Conservation (phyloP, 2,888 invertebrate species). For the Orthonychiurus folsomi region DNA sequence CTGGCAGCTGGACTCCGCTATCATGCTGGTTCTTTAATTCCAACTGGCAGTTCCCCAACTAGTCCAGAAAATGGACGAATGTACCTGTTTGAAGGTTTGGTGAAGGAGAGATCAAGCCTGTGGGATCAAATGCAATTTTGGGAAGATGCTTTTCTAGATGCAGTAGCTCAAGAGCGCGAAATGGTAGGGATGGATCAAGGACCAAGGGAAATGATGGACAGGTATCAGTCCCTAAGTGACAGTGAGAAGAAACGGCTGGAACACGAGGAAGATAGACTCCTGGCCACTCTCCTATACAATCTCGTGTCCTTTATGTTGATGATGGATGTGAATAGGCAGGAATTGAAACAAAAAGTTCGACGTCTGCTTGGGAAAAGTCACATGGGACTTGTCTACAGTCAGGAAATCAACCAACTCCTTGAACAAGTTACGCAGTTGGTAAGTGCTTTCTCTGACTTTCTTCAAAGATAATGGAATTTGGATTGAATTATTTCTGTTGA, state of each 20-base stretch:
- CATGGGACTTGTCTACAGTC: conserved; percentile 93
- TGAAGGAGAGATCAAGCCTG: conserved; percentile 70
- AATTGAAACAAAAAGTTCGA: conserved; percentile 75
- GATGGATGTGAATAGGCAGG: conserved; percentile 75
- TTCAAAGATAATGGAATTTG: neutral
- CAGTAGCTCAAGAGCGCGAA: conserved; percentile 92
- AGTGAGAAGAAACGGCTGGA: conserved; percentile 89
- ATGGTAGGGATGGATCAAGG: conserved; percentile 99
- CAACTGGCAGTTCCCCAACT: conserved; percentile 69
- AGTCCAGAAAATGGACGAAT: conserved; percentile 82
- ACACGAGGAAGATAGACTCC: conserved; percentile 90
- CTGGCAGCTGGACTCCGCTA: conserved; percentile 78
- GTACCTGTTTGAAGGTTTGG: conserved; percentile 76
- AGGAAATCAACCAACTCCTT: conserved; percentile 90
- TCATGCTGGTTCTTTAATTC: conserved; percentile 73
- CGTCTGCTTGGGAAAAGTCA: conserved; percentile 95
- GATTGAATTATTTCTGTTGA: neutral
- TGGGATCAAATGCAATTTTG: conserved; percentile 99
- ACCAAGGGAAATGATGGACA: conserved; percentile 97
- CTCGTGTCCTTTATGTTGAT: conserved; percentile 90
- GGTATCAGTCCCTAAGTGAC: conserved; percentile 83
- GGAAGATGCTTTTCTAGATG: conserved; percentile 98
- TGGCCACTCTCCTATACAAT: conserved; percentile 94
- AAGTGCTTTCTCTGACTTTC: conserved; percentile 42
- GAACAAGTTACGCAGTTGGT: conserved; percentile 92